Evolutionary conservation across 2,797 vertebrate species (phyloP).

Genomic region (Typhlichthys subterraneus): DNA sequence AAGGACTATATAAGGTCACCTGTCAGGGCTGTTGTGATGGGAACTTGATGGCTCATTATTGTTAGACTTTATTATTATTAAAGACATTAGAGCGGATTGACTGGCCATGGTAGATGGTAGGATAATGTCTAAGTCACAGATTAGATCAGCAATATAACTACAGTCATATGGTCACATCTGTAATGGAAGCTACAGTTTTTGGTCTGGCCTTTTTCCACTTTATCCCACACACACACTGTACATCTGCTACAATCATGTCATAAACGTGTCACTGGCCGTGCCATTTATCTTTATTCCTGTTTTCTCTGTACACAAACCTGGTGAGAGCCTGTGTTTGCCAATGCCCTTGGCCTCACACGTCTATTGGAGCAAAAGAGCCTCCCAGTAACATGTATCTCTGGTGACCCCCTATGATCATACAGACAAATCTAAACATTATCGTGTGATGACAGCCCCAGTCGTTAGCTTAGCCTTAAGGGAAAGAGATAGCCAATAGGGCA

Average conservation of each 20-base stretch:
- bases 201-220: not conserved
- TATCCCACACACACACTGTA: not conserved
- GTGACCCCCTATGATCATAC: conserved; percentile 1
- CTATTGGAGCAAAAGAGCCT: not conserved
- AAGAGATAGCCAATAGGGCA: conserved; percentile 5
- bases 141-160: no score
- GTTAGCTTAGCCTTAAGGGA: not conserved
- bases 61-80: not conserved
- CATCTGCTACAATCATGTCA: not conserved
- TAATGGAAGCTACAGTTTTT: not conserved
- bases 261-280: not conserved
- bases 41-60: conserved; percentile 11
- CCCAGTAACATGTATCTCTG: conserved; percentile 10
- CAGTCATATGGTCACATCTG: no score
- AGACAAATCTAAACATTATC: conserved; percentile 30
- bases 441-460: conserved; percentile 8
- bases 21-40: not conserved
- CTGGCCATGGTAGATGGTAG: conserved; percentile 19
- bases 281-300: not conserved
- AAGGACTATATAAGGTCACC: conserved; percentile 19
- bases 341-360: not conserved
- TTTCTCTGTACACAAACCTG: not conserved
- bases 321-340: not conserved
- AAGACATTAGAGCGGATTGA: conserved; percentile 5
- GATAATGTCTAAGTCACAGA: conserved; percentile 13